Percentiles rank a stretch among this genome's conserved stretches.
Evolutionary conservation across 1,140 invertebrate genomes (phyloP).

Genomic region (Elymnias hypermnestra): DNA sequence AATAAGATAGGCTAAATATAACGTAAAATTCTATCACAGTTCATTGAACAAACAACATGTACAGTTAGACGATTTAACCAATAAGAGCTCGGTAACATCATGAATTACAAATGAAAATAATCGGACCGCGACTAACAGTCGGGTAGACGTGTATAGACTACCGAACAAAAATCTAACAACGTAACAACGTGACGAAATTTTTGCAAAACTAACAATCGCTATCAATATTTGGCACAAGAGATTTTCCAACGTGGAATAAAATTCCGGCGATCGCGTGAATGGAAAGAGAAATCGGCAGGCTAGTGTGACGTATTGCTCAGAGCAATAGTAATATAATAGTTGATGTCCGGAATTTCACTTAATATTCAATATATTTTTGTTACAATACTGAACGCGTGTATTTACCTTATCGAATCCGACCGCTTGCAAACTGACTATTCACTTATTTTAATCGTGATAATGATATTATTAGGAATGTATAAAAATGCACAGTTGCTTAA

Average conservation of each 20-base stretch:
- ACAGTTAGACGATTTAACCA: slow-evolving; percentile 14
- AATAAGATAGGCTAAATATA: neutral
- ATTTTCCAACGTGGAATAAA: slow-evolving; percentile 11
- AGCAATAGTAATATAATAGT: neutral
- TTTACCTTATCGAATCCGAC: slow-evolving; percentile 28
- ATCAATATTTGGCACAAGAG: neutral
- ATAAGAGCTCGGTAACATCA: slow-evolving; percentile 16
- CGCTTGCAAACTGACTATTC: slow-evolving; percentile 16
- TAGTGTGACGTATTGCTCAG: slow-evolving; percentile 3
- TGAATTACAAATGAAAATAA: slow-evolving; percentile 27
- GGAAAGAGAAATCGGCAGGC: slow-evolving; percentile 34
- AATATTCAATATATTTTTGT: neutral
- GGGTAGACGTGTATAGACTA: slow-evolving; percentile 8
- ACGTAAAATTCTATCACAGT: slow-evolving; percentile 1
- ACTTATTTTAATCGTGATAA: slow-evolving; percentile 11
- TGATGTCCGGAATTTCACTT: neutral
- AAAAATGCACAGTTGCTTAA: slow-evolving; percentile 32
- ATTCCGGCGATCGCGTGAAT: slow-evolving; percentile 26
- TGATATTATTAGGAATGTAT: slow-evolving; percentile 16
- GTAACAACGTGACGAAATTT: slow-evolving; percentile 18
- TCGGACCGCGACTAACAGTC: slow-evolving; percentile 19
- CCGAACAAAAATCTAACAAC: slow-evolving; percentile 13
- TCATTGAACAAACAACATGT: slow-evolving; percentile 10
- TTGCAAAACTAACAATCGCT: slow-evolving; percentile 3
- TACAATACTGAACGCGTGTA: neutral